These are phyloP conservation scores for Trematomus bernacchii DNA, from an alignment of 2,797 vertebrate genomes.

Conservation along the genomic window DNA sequence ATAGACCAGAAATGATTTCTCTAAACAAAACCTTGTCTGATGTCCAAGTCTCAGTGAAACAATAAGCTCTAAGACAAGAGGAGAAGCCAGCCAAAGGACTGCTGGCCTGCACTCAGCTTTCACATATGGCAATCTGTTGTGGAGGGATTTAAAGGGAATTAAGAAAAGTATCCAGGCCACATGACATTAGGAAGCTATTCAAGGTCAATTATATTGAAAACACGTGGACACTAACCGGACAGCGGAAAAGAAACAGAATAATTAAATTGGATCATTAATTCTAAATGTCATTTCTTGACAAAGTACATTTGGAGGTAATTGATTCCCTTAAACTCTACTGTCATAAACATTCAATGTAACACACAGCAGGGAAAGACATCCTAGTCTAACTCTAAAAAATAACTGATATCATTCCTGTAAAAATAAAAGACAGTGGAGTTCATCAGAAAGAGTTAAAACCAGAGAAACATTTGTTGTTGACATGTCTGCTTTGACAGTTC, in stretches of 20 bases:
- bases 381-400: neutral
- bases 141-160: slow-evolving; percentile 80
- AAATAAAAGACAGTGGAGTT: neutral
- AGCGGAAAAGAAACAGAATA: slow-evolving; percentile 3
- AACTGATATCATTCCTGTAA: neutral
- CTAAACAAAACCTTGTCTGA: slow-evolving; percentile 10
- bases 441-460: neutral
- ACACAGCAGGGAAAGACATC: neutral
- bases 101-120: slow-evolving; percentile 54
- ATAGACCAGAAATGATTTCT: neutral
- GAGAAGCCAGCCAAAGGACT: slow-evolving; percentile 18
- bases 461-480: slow-evolving; percentile 25
- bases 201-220: slow-evolving; percentile 67
- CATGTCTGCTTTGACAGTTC: slow-evolving; percentile 35
- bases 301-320: neutral
- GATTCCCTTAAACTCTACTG: neutral
- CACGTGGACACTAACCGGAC: slow-evolving; percentile 17
- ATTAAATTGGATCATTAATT: neutral
- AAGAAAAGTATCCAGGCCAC: slow-evolving; percentile 54
- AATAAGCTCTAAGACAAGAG: slow-evolving; percentile 23
- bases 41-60: slow-evolving; percentile 10
- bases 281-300: neutral
- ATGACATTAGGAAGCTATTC: slow-evolving; percentile 67
- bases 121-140: slow-evolving; percentile 69
- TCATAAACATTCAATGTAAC: neutral